Conservation (phyloP, 1,140 invertebrate species). For the Cyclargus thomasi region DNA sequence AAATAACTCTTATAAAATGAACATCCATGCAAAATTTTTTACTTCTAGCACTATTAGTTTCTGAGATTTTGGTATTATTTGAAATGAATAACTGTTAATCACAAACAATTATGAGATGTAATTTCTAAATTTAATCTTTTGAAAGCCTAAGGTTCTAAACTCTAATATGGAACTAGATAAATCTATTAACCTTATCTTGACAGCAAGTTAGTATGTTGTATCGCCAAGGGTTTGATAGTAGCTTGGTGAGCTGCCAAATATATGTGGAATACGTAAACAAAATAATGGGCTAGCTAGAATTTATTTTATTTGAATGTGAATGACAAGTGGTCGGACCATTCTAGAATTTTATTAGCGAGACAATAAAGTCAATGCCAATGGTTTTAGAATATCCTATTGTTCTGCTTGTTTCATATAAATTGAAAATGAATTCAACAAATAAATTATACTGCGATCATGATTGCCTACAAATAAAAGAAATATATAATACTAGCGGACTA, state of each 20-base stretch:
- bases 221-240: background rate
- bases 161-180: background rate
- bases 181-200: background rate
- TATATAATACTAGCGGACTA: no score
- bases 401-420: background rate
- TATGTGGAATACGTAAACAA: conserved; percentile 7
- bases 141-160: no score
- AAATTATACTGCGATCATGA: background rate
- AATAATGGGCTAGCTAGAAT: background rate
- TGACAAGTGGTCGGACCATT: background rate
- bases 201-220: background rate
- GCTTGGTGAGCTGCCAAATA: conserved; percentile 10
- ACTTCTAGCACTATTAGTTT: no score
- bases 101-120: background rate
- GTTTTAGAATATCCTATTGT: background rate
- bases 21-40: no score
- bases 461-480: background rate
- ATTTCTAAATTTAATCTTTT: background rate
- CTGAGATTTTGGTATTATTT: no score
- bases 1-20: no score
- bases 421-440: background rate
- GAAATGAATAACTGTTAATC: no score
- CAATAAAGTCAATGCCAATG: conserved; percentile 1
- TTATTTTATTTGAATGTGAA: conserved; percentile 8
- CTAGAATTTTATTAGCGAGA: background rate